Base-by-base conservation (phyloP, 1,140 invertebrate species). In the Trissolcus basalis region DNA sequence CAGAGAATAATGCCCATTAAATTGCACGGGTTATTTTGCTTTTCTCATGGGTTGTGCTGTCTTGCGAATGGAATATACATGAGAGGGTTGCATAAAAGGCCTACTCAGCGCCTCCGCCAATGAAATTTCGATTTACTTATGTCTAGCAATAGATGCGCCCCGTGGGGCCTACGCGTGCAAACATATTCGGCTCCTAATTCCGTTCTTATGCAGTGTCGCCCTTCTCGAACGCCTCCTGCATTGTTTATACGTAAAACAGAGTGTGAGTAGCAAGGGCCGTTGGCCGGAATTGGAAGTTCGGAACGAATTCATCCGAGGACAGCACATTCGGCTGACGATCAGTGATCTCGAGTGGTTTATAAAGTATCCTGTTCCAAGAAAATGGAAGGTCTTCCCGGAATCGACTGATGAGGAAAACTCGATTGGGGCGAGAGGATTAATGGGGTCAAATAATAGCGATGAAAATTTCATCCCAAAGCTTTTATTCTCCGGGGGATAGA, bases 41-140 rank as follows among this genome's bases (percentile, higher is more conserved):
- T 82, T 80, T 84, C 82, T 82, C 80, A 49, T 80, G 9, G 78
- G 79, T 75, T 80, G 54, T 73, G 72, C 78, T 79, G 74, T 74
- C 77, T 78, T 58, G 73, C 76, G 73, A 68, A 83, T 84, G 74
- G 81, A 85, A 86, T 85, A 86, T 81, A 84, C 78, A 85, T 83
- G 83, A 85, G 82, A 55, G 60, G 59, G 58, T 53, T 56, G 60
- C 50, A 27, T 27, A 48, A 72, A 60, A 77, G 68, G 64, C 59
- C 59, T 74, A 71, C 61, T 78, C 77, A 68, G 53, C 68, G 36
- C 43, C 67, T 63, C 16, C 43, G 67, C 72, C 72, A 73, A 76
- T 75, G 68, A 68, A 81, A 81, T 27, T 77, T 79, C 75, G 77
- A 78, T 79, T 81, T 80, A 77, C 78, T 76, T 77, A 63, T 41